Evolutionary conservation across 2,888 invertebrate species (phyloP).

Genomic region (Crioceris asparagi): DNA sequence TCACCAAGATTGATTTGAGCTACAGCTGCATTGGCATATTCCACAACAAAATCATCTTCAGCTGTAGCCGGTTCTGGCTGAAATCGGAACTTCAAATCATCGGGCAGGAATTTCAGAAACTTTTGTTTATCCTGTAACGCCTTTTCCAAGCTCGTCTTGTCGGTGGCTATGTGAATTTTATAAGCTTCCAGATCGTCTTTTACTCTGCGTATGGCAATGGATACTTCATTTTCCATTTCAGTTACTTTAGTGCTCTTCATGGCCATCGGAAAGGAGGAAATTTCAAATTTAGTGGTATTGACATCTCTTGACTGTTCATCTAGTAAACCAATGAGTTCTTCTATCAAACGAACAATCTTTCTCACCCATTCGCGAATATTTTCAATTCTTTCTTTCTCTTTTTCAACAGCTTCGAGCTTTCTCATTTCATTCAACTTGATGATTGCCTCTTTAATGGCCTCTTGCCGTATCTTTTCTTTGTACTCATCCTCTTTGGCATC

Average conservation of each 20-base stretch:
- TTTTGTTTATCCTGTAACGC: slow-evolving; percentile 17
- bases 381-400: slow-evolving; percentile 20
- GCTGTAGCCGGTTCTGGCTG: slow-evolving; percentile 27
- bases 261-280: slow-evolving; percentile 28
- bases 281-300: slow-evolving; percentile 17
- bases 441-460: slow-evolving; percentile 25
- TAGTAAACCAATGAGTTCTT: slow-evolving; percentile 13
- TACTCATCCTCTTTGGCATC: slow-evolving; percentile 22
- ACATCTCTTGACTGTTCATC: slow-evolving; percentile 15
- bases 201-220: slow-evolving; percentile 12
- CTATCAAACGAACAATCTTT: slow-evolving; percentile 1
- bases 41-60: slow-evolving; percentile 40
- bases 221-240: slow-evolving; percentile 18
- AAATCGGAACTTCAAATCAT: slow-evolving; percentile 19
- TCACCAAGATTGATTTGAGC: slow-evolving; percentile 36
- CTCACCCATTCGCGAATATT: slow-evolving; percentile 37
- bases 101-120: slow-evolving; percentile 20
- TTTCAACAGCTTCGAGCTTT: slow-evolving; percentile 19
- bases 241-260: slow-evolving; percentile 17
- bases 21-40: slow-evolving; percentile 40
- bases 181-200: slow-evolving; percentile 15
- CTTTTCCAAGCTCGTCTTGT: slow-evolving; percentile 8
- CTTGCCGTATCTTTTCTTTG: slow-evolving; percentile 36
- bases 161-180: slow-evolving; percentile 13
- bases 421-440: slow-evolving; percentile 22